Base-by-base conservation (phyloP, 2,888 invertebrate species). In the Lathronympha strigana region DNA sequence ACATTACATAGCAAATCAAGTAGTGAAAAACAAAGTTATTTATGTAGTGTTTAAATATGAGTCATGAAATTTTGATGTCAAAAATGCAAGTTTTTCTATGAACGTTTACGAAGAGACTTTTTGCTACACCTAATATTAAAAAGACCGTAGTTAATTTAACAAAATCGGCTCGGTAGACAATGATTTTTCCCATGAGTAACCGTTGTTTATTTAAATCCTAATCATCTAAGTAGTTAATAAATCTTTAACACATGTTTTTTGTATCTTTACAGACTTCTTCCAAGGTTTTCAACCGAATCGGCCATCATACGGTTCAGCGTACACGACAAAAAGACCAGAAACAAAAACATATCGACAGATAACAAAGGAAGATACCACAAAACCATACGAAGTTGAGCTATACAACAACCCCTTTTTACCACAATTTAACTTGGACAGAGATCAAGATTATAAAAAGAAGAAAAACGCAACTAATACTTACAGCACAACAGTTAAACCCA, bases 221-320 rank as follows among this genome's bases (percentile, higher is more conserved):
- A 9, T 9, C 0, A 25, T 25, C 6, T 3, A 25, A 25, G 8
- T 33, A 13, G 6, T 15, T 6, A 23, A 61, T 36, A n/a, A 23
- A 51, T 28, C 2, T 17, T 3, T 45, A 28, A n/a, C 19, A 36
- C n/a, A 6, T 31, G 31, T 25, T 2, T 0, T 53, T 58, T 25
- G 40, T 4, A 25, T 55, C 38, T 4, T 50, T 33, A 43, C 84
- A 87, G 89, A 89, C 73, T 72, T 87, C 54, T 75, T 87, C 58
- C 80, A 84, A 74, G 80, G 79, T 0, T 68, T 87, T 3, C 84
- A 84, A 60, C 78, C 82, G 25, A 73, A 76, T 0, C 70, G 71
- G 21, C 69, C 72, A 19, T 55, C 33, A 66, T 71, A 2, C 76
- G 76, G 0, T 70, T 66, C 57, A 63, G 71, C 63, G 62, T 69